phyloP scores from a whole-genome alignment of 2,797 vertebrate genomes.

The Kryptolebias ocellatus region DNA sequence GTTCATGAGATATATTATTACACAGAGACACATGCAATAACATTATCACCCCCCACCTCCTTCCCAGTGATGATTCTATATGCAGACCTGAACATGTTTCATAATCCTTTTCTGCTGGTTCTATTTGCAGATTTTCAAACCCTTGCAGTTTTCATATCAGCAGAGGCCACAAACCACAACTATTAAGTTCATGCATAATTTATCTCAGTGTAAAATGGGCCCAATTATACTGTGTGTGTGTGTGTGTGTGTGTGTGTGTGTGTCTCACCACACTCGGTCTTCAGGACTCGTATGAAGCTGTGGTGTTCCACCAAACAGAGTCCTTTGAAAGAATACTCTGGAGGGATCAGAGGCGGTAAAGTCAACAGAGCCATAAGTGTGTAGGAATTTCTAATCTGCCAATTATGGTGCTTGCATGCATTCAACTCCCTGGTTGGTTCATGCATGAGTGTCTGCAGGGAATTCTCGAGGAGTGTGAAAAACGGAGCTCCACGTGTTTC shows the following conservation, averaged over 20 bases:
- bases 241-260: conserved; percentile 52
- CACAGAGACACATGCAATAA: too few relatives aligned
- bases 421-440: conserved; percentile 65
- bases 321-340: conserved; percentile 74
- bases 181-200: conserved; percentile 74
- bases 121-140: conserved; percentile 40
- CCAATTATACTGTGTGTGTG: conserved; percentile 69
- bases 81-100: conserved; percentile 9
- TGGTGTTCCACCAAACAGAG: conserved; percentile 61
- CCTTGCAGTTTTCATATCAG: conserved; percentile 56
- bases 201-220: conserved; percentile 58
- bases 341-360: conserved; percentile 69
- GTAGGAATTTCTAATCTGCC: conserved; percentile 75
- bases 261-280: conserved; percentile 54
- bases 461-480: conserved; percentile 46
- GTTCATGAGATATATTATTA: too few relatives aligned
- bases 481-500: conserved; percentile 4
- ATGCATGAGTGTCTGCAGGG: conserved; percentile 68
- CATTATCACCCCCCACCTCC: too few relatives aligned
- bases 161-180: conserved; percentile 63
- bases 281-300: conserved; percentile 66
- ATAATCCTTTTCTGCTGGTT: conserved; percentile 28
- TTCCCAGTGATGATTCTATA: background rate
- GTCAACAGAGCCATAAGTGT: conserved; percentile 71
- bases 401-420: conserved; percentile 72